Evolutionary conservation across 2,113 vertebrate genomes (phyloP).

Genomic region (Sylvilagus bachmani): DNA sequence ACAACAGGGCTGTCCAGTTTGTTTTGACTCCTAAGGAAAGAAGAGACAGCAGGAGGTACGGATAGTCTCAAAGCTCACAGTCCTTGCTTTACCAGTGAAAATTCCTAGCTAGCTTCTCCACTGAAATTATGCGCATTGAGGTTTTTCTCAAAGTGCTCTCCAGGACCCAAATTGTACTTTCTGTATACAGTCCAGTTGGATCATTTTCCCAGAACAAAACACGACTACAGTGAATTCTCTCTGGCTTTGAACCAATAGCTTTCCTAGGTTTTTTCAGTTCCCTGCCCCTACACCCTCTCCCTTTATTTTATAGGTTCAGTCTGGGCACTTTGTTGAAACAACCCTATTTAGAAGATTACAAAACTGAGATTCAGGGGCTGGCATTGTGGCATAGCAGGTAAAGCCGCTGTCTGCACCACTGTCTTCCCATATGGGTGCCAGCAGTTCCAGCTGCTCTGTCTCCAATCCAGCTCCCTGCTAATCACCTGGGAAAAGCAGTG

Average conservation of each 20-base stretch:
- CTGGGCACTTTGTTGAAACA: background rate
- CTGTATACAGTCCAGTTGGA: background rate
- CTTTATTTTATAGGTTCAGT: background rate
- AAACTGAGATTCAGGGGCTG: background rate
- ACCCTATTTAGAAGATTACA: constrained; percentile 15
- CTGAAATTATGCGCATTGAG: background rate
- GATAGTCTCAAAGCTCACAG: background rate
- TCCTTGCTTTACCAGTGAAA: background rate
- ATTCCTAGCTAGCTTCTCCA: background rate
- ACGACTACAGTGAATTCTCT: background rate
- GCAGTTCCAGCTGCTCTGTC: too few relatives aligned
- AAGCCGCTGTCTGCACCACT: too few relatives aligned
- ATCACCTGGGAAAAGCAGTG: too few relatives aligned
- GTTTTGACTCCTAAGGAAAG: background rate
- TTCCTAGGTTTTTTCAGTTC: background rate
- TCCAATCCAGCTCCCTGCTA: too few relatives aligned
- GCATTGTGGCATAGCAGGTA: too few relatives aligned
- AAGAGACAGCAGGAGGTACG: background rate
- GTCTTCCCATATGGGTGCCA: too few relatives aligned
- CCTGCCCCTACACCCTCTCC: background rate
- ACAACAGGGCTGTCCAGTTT: background rate
- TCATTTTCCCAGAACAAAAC: background rate
- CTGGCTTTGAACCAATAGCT: constrained; percentile 6
- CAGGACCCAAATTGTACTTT: background rate
- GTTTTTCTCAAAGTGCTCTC: background rate